Evolutionary conservation across 2,113 vertebrate species (phyloP), one percentile per base, ranked within the genome.

Genomic region (Microtus oregoni): DNA sequence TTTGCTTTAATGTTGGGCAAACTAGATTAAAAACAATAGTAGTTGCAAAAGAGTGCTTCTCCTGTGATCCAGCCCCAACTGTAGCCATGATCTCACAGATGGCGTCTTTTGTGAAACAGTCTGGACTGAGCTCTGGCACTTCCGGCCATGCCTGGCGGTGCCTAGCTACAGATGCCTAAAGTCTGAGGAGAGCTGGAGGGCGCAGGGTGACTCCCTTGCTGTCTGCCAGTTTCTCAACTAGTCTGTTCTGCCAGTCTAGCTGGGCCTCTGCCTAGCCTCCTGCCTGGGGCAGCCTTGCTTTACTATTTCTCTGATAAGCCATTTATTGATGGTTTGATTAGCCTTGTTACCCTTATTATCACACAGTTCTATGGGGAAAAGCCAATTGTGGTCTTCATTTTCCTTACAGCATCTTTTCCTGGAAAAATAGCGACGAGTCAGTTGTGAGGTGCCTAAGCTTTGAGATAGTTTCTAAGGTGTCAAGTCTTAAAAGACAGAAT

Each of bases 361-460:
- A 32, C 72, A 2, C 88, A 78, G 24, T 89, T 96, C 81, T 88
- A 19, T 95, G 65, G 22, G 30, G 44, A 5, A 90, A 89, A 70
- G 41, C 90, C 78, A 63, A 22, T 38, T 72, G 76, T 89, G 44
- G 86, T 91, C 26, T 94, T 96, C 3, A 52, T 82, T 94, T 88
- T 85, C 52, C 22, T 79, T 86, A 30, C 1, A 93, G 50, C n/a
- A 47, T 94, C 68, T 96, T 79, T 89, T 47, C 47, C 35, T 75
- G 47, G 68, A 82, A 95, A 86, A 92, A 68, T n/a, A 87, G 5
- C 90, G 10, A 73, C 12, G 20, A 83, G 20, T 38, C 30, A 68
- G 28, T 92, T 89, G 81, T 92, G 82, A 89, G n/a, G 11, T 86
- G 7, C 78, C 61, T 96, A 7, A 10, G 95, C 58, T 95, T 96